phyloP scores from a whole-genome alignment of 2,797 vertebrate species.

The Apogon talboti region DNA sequence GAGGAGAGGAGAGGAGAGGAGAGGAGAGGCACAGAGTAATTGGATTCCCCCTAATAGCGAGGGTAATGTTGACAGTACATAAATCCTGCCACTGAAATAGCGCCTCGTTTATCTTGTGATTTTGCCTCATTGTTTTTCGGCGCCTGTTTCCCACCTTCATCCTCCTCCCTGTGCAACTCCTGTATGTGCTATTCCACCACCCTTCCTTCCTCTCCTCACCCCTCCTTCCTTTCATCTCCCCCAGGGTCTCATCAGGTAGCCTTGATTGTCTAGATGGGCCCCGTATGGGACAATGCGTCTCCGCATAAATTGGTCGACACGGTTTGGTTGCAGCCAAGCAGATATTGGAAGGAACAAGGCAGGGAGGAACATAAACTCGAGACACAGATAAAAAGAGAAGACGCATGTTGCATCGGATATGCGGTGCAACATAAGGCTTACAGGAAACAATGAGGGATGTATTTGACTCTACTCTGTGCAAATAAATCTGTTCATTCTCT shows the following conservation, averaged over 20 bases:
- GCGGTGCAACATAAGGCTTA: constrained; percentile 50
- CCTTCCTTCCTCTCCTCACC: constrained; percentile 39
- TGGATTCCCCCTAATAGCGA: constrained; percentile 85
- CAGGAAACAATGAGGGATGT: constrained; percentile 64
- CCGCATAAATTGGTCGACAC: constrained; percentile 69
- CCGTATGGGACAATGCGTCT: constrained; percentile 59
- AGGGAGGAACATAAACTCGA: constrained; percentile 43
- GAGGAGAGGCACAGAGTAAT: constrained; percentile 82
- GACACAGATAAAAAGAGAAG: constrained; percentile 53
- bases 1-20: constrained; percentile 64
- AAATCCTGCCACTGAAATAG: constrained; percentile 87
- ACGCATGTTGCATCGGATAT: constrained; percentile 35
- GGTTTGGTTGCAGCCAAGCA: constrained; percentile 50
- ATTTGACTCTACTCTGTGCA: constrained; percentile 53
- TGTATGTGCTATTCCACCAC: constrained; percentile 32
- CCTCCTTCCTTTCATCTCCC: constrained; percentile 50
- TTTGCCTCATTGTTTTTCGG: constrained; percentile 84
- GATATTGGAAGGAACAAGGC: constrained; percentile 60
- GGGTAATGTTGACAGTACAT: constrained; percentile 89
- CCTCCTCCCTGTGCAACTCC: constrained; percentile 45
- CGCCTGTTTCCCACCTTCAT: constrained; percentile 64
- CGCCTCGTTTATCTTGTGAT: constrained; percentile 86
- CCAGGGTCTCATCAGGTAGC: constrained; percentile 77
- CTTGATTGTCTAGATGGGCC: constrained; percentile 72
- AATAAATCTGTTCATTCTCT: constrained; percentile 62